phyloP scores from a whole-genome alignment of 1,140 invertebrate genomes.

The Hyles euphorbiae region DNA sequence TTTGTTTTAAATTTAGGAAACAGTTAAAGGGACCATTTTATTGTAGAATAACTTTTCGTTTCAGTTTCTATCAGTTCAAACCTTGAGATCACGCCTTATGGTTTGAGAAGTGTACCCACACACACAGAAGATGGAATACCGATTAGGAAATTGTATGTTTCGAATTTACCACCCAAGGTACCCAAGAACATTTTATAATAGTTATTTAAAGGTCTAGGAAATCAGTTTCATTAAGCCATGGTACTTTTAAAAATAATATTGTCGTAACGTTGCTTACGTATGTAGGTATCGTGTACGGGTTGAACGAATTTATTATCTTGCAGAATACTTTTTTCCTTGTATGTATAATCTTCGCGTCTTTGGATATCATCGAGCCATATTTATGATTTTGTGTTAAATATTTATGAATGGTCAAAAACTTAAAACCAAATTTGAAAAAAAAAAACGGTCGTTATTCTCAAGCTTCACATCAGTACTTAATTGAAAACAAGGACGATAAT shows the following conservation, averaged over 20 bases:
- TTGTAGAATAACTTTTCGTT: conserved; percentile 3
- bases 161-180: conserved; percentile 65
- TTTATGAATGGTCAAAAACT: too few species aligned
- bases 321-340: too few species aligned
- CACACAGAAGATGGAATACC: conserved; percentile 71
- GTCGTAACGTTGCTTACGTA: not conserved
- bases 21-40: not conserved
- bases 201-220: not conserved
- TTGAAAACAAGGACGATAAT: too few species aligned
- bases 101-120: conserved; percentile 50
- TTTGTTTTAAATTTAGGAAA: conserved; percentile 4
- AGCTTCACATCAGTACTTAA: too few species aligned
- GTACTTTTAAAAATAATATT: not conserved
- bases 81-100: conserved; percentile 37
- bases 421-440: too few species aligned
- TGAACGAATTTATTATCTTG: too few species aligned
- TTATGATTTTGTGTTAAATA: too few species aligned
- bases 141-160: conserved; percentile 64
- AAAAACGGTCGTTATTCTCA: too few species aligned
- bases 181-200: conserved; percentile 10
- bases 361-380: too few species aligned
- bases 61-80: conserved; percentile 43
- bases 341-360: too few species aligned
- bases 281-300: too few species aligned
- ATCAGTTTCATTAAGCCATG: not conserved